Conservation (phyloP, 1,140 invertebrate genomes). For the Drosophila suzukii region DNA sequence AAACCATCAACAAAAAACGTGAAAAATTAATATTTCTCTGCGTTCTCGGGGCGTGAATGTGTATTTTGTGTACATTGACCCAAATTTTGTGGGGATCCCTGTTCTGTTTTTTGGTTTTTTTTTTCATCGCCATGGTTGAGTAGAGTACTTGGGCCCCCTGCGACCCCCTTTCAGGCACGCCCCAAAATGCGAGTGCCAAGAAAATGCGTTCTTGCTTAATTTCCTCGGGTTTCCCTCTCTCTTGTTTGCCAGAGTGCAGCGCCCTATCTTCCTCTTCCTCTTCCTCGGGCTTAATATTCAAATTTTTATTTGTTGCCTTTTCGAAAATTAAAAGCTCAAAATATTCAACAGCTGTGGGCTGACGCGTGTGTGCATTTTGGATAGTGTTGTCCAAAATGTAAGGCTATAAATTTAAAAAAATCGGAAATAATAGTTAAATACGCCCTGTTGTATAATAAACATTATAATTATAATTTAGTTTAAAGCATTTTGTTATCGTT, state of each 20-base stretch:
- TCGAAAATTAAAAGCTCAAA: slow-evolving; percentile 75
- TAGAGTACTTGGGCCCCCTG: slow-evolving; percentile 19
- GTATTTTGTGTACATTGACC: slow-evolving; percentile 53
- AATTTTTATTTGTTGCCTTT: slow-evolving; percentile 69
- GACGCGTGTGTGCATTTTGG: slow-evolving; percentile 26
- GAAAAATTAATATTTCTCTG: slow-evolving; percentile 51
- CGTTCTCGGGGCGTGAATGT: slow-evolving; percentile 11
- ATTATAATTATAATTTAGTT: too few species aligned
- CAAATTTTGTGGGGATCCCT: slow-evolving; percentile 38
- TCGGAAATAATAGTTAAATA: not conserved
- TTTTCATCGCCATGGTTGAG: slow-evolving; percentile 43
- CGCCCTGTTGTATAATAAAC: too few species aligned
- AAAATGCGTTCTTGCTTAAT: slow-evolving; percentile 81
- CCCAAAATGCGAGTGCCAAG: slow-evolving; percentile 79
- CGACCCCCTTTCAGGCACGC: slow-evolving; percentile 42
- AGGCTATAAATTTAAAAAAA: not conserved
- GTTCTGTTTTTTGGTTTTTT: slow-evolving; percentile 10
- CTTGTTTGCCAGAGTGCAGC: slow-evolving; percentile 59
- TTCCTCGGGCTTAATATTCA: slow-evolving; percentile 59
- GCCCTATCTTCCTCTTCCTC: slow-evolving; percentile 38
- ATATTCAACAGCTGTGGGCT: slow-evolving; percentile 59
- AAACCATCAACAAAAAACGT: slow-evolving; percentile 64
- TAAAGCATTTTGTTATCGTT: too few species aligned
- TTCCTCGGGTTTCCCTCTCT: slow-evolving; percentile 23
- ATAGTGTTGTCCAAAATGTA: slow-evolving; percentile 11